These are phyloP conservation scores for Diphyllodes magnificus DNA, from an alignment of 2,113 vertebrate genomes.

Conservation along the genomic window DNA sequence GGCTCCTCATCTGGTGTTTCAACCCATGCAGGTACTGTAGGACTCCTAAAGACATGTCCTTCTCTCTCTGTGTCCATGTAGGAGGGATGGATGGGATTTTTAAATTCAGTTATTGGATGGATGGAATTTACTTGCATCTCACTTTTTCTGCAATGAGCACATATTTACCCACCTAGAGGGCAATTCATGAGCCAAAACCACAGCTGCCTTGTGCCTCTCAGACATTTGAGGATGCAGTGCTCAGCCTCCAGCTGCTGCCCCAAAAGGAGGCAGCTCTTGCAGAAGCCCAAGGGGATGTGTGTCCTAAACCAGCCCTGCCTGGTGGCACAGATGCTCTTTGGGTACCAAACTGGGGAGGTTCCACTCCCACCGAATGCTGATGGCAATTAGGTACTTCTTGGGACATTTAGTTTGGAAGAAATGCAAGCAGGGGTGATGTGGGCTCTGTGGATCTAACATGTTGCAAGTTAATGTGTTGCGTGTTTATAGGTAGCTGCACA, in stretches of 20 bases:
- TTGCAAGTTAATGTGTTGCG: background rate
- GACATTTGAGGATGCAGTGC: background rate
- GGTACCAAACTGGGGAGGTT: background rate
- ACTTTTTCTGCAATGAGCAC: background rate
- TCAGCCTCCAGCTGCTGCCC: background rate
- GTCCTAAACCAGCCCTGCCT: background rate
- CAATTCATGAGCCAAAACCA: background rate
- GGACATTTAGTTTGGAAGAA: background rate
- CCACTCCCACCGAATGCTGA: background rate
- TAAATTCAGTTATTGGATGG: background rate
- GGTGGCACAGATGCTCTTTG: background rate
- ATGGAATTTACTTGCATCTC: background rate
- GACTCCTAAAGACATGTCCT: fast-evolving
- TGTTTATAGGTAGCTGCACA: background rate
- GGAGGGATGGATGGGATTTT: background rate
- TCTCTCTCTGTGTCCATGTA: fast-evolving
- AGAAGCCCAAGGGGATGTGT: background rate
- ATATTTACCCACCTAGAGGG: background rate
- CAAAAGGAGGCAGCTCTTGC: background rate
- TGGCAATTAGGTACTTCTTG: background rate
- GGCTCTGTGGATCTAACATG: background rate
- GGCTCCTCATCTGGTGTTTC: background rate
- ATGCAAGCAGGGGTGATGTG: background rate
- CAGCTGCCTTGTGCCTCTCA: background rate
- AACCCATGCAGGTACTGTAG: background rate